Conservation (phyloP, 2,888 invertebrate species). For the Nymphalis urticae region DNA sequence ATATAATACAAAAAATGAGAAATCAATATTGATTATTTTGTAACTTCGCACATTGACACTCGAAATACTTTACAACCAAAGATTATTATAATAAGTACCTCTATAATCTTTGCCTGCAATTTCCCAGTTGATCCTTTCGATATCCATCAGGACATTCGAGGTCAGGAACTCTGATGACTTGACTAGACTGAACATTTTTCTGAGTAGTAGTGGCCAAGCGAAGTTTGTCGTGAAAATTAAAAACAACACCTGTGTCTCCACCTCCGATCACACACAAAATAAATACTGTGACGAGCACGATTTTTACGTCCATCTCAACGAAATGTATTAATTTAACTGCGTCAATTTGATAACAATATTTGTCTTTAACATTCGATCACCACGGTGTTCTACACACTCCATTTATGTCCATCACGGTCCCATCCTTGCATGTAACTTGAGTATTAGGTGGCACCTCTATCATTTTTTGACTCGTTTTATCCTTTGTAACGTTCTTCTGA, state of each 20-base stretch:
- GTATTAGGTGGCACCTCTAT: constrained; percentile 65
- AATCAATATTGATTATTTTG: no score
- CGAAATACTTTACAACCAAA: no score
- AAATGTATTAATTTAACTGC: constrained; percentile 53
- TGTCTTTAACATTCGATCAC: constrained; percentile 47
- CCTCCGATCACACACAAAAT: constrained; percentile 43
- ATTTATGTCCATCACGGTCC: constrained; percentile 54
- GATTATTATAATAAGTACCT: constrained; percentile 39
- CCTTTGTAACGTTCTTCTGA: constrained; percentile 33
- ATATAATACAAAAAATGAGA: no score
- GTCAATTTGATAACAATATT: constrained; percentile 42
- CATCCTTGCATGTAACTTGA: constrained; percentile 47
- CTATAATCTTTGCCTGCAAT: constrained; percentile 57
- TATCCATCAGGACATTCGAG: constrained; percentile 54
- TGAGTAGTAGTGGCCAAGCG: constrained; percentile 46
- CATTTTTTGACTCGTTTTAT: constrained; percentile 46
- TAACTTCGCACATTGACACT: no score
- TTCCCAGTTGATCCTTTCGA: constrained; percentile 54
- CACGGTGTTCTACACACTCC: constrained; percentile 67
- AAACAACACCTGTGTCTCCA: constrained; percentile 46
- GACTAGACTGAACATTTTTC: constrained; percentile 46
- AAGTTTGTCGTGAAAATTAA: constrained; percentile 59
- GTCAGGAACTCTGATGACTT: constrained; percentile 64
- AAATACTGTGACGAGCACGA: constrained; percentile 48
- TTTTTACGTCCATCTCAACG: constrained; percentile 62